Evolutionary conservation across 2,113 vertebrate species (phyloP).

Genomic region (Xenopus borealis): DNA sequence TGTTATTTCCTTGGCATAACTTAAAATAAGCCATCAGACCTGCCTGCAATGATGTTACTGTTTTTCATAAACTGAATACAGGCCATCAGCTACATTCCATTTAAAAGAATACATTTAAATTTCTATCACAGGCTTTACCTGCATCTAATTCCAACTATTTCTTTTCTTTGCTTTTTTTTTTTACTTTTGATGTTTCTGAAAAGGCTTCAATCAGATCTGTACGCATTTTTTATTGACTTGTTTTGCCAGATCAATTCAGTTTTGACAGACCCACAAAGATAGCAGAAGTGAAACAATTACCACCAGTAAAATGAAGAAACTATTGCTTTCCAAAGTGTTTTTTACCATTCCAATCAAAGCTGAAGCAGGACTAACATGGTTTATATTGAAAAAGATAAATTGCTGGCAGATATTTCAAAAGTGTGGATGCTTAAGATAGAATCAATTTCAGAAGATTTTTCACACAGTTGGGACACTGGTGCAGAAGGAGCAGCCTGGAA

Average conservation of each 20-base stretch:
- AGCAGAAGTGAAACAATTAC: slow-evolving; percentile 48
- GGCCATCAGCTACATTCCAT: slow-evolving; percentile 10
- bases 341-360: slow-evolving; percentile 33
- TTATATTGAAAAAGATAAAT: slow-evolving; percentile 56
- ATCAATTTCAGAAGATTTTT: slow-evolving; percentile 39
- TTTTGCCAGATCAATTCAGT: slow-evolving; percentile 45
- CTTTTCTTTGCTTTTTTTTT: not conserved
- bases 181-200: slow-evolving; percentile 40
- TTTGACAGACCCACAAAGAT: slow-evolving; percentile 49
- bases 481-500: not conserved
- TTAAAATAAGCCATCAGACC: slow-evolving; percentile 2
- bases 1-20: not conserved
- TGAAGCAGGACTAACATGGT: slow-evolving; percentile 38
- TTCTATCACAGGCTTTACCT: slow-evolving; percentile 11
- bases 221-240: slow-evolving; percentile 45
- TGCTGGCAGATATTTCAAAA: slow-evolving; percentile 47
- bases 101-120: slow-evolving; percentile 32
- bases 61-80: slow-evolving; percentile 4
- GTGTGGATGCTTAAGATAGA: slow-evolving; percentile 26
- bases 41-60: slow-evolving; percentile 10
- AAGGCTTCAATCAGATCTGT: slow-evolving; percentile 48
- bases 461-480: slow-evolving; percentile 11
- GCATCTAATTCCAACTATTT: slow-evolving; percentile 23
- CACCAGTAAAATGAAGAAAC: slow-evolving; percentile 44
- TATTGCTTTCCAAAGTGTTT: slow-evolving; percentile 44